Evolutionary conservation across 2,888 invertebrate genomes (phyloP).

Genomic region (Lasioglossum oenotherae): DNA sequence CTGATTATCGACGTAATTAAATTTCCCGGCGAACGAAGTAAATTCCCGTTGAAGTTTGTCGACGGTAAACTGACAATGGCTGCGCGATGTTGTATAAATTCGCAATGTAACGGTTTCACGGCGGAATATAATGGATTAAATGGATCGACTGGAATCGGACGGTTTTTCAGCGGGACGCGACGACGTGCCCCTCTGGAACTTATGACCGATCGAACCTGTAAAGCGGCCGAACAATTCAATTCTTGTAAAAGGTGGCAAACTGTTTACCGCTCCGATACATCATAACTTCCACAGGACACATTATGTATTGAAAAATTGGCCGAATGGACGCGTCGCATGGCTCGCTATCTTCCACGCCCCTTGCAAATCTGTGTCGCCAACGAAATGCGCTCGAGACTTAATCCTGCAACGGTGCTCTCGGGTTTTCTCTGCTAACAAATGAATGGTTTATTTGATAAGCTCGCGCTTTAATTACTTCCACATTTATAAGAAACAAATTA

Average conservation of each 20-base stretch:
- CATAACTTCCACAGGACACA: conserved; percentile 8
- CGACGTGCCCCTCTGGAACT: neutral
- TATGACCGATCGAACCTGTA: conserved; percentile 15
- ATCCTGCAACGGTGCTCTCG: neutral
- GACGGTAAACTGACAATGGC: neutral
- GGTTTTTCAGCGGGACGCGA: neutral
- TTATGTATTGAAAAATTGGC: conserved; percentile 9
- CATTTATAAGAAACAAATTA: neutral
- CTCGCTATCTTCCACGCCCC: neutral
- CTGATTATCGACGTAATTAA: neutral
- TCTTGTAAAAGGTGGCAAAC: neutral
- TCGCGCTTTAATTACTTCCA: neutral
- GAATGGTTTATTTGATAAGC: neutral
- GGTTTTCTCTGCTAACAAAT: neutral
- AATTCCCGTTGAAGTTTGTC: neutral
- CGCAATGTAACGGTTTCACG: neutral
- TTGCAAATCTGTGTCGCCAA: neutral
- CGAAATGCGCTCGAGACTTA: neutral
- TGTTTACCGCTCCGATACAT: conserved; percentile 20
- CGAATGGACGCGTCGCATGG: neutral
- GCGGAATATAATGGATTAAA: conserved; percentile 1
- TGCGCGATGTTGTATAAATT: neutral
- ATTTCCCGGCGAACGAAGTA: neutral
- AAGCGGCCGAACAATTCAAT: neutral
- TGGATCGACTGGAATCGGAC: neutral